A percentile compares a stretch with the other conserved stretches of the same genome.
phyloP scores from a whole-genome alignment of 2,797 vertebrate species.

The Poeciliopsis infans region DNA sequence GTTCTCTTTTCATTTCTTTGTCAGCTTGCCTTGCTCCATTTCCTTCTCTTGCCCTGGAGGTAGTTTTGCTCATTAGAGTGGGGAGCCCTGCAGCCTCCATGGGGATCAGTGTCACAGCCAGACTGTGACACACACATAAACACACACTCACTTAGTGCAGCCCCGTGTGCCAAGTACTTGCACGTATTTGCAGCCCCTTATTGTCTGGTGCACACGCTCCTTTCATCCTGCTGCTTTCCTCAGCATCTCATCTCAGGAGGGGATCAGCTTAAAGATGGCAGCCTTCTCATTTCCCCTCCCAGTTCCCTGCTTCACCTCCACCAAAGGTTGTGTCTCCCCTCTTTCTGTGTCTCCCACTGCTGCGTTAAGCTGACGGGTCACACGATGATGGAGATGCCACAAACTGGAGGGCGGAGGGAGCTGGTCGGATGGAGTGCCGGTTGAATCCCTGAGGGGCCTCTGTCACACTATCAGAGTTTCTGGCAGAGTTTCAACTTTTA shows the following conservation, averaged over 20 bases:
- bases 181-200: slow-evolving; percentile 45
- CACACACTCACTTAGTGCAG: slow-evolving; percentile 32
- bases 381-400: slow-evolving; percentile 62
- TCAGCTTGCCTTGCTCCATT: slow-evolving; percentile 47
- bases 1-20: slow-evolving; percentile 60
- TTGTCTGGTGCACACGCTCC: slow-evolving; percentile 41
- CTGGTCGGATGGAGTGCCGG: slow-evolving; percentile 53
- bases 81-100: slow-evolving; percentile 67
- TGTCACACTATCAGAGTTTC: slow-evolving; percentile 38
- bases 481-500: slow-evolving; percentile 32
- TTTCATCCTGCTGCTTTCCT: slow-evolving; percentile 68
- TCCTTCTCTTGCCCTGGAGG: slow-evolving; percentile 60
- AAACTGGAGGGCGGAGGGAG: slow-evolving; percentile 47
- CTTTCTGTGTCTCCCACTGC: slow-evolving; percentile 47
- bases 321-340: slow-evolving; percentile 48
- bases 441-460: slow-evolving; percentile 56
- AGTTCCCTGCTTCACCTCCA: slow-evolving; percentile 44
- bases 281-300: slow-evolving; percentile 35
- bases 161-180: slow-evolving; percentile 35
- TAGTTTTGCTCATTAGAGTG: slow-evolving; percentile 77
- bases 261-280: slow-evolving; percentile 63
- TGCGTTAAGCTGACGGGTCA: slow-evolving; percentile 66
- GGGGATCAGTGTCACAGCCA: slow-evolving; percentile 74
- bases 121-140: slow-evolving; percentile 49
- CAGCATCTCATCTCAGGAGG: slow-evolving; percentile 63